phyloP scores from a whole-genome alignment of 2,113 vertebrate genomes.

The Cochlearius cochlearius region DNA sequence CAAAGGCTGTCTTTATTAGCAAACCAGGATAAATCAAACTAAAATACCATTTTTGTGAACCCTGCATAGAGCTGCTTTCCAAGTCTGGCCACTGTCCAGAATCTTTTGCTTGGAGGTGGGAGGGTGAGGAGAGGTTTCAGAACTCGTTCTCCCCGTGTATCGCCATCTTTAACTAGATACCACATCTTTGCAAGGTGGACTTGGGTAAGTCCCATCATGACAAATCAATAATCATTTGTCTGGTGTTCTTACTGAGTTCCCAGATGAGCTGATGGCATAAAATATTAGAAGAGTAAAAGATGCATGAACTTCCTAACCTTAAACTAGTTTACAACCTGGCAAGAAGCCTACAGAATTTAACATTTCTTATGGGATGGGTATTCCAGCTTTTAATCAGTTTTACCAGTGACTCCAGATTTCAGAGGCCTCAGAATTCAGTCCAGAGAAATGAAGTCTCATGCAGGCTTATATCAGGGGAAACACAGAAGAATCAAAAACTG shows the following conservation, averaged over 20 bases:
- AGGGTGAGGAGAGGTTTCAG: neutral
- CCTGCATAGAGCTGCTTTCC: neutral
- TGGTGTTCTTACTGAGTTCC: neutral
- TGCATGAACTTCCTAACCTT: neutral
- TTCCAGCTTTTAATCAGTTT: neutral
- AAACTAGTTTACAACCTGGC: neutral
- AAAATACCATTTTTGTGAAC: neutral
- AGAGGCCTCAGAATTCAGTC: neutral
- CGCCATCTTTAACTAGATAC: neutral
- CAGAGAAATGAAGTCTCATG: neutral
- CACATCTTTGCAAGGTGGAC: neutral
- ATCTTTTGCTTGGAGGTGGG: neutral
- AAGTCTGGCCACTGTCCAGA: neutral
- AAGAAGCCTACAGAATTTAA: neutral
- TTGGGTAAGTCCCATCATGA: neutral
- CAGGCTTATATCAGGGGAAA: neutral
- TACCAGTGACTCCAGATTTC: neutral
- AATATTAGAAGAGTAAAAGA: neutral
- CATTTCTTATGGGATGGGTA: neutral
- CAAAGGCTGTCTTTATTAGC: neutral
- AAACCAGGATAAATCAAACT: neutral
- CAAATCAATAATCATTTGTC: neutral
- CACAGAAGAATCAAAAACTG: neutral
- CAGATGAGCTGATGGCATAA: neutral
- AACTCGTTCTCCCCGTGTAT: neutral